Percentiles rank a stretch among this genome's conserved stretches.
phyloP scores from a whole-genome alignment of 2,113 vertebrate genomes.

The Colistium nudipinnis region DNA sequence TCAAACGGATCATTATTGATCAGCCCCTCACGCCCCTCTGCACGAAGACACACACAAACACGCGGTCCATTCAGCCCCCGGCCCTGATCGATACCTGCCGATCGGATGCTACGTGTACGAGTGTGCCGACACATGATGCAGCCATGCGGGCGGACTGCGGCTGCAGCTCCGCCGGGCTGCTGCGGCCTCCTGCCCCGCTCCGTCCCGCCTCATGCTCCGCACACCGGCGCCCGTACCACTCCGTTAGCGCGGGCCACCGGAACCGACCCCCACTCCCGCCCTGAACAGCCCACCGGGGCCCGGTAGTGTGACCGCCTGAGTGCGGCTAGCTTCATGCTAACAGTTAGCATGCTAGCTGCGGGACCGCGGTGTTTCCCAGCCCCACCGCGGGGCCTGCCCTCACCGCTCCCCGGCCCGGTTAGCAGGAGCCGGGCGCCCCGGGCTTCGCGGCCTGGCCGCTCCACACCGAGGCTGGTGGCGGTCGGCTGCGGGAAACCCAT shows the following conservation, averaged over 20 bases:
- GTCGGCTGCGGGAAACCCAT: background rate
- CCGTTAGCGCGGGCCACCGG: background rate
- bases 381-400: conserved; percentile 18
- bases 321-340: conserved; percentile 28
- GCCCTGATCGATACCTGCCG: background rate
- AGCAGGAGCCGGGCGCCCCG: background rate
- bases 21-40: too few relatives aligned
- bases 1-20: too few relatives aligned
- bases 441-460: conserved; percentile 4
- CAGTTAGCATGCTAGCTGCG: conserved; percentile 27
- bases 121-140: conserved; percentile 55
- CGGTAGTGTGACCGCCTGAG: background rate
- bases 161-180: conserved; percentile 30
- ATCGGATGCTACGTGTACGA: conserved; percentile 9
- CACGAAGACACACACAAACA: too few relatives aligned
- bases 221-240: fast-evolving
- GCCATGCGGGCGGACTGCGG: conserved; percentile 66
- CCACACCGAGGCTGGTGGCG: background rate
- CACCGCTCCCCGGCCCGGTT: conserved; percentile 15
- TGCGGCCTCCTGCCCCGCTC: background rate
- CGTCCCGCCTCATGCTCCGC: background rate
- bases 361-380: conserved; percentile 62
- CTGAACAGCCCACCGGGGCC: conserved; percentile 5
- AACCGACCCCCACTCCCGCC: background rate
- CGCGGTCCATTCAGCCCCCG: background rate